A percentile compares a stretch with the other conserved stretches of the same genome.
Conservation (phyloP, 64 coral and sea anemone genomes). For the Acropora tenuis region DNA sequence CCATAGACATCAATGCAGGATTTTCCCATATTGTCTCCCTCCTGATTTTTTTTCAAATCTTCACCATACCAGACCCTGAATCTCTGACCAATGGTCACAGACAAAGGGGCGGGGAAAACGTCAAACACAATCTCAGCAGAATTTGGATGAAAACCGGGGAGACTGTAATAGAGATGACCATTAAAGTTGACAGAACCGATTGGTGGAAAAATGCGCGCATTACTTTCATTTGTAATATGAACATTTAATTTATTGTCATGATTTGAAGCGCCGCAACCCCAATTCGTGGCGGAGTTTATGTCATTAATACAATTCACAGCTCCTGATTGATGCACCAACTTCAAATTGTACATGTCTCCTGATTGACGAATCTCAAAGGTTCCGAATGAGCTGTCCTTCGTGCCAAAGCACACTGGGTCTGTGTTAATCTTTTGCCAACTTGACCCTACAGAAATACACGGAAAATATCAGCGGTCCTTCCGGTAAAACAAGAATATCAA, state of each 20-base stretch:
- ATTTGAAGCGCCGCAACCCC: background rate
- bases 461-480: no score
- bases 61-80: background rate
- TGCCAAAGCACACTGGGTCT: constrained; percentile 30
- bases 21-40: background rate
- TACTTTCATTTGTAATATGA: constrained; percentile 14
- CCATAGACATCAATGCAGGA: background rate
- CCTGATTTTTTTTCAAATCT: background rate
- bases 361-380: background rate
- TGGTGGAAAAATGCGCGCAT: background rate
- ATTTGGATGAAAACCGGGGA: background rate
- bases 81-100: background rate
- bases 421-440: constrained; percentile 35
- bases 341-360: background rate
- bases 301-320: background rate
- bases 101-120: background rate
- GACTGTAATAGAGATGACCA: background rate
- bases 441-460: no score
- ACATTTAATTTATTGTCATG: background rate
- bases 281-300: background rate
- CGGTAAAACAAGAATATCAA: no score
- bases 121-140: background rate
- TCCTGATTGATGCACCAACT: background rate
- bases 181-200: background rate
- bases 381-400: background rate